A percentile compares a stretch with the other conserved stretches of the same genome.
Evolutionary conservation across 1,140 invertebrate genomes (phyloP).

Genomic region (Riptortus pedestris): DNA sequence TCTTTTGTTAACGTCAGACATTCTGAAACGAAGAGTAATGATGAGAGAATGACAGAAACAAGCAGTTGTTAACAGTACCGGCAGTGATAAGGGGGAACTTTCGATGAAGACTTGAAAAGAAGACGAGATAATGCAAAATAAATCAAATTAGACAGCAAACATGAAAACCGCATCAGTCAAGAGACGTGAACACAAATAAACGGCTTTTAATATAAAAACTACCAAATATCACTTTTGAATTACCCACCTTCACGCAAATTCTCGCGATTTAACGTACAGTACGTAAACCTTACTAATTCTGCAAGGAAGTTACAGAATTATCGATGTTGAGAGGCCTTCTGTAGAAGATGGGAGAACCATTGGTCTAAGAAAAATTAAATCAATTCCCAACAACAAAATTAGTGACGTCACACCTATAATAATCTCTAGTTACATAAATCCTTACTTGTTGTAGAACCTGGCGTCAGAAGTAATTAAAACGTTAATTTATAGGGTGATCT

Average conservation of each 20-base stretch:
- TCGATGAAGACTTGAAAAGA: neutral
- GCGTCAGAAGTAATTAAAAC: too few species aligned
- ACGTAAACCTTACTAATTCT: too few species aligned
- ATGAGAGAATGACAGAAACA: neutral
- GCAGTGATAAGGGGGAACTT: neutral
- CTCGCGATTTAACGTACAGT: constrained; percentile 6
- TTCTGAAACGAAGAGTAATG: neutral
- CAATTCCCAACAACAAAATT: too few species aligned
- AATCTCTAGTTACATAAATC: too few species aligned
- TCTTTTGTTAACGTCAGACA: constrained; percentile 6
- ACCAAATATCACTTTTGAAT: neutral
- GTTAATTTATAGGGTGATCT: too few species aligned
- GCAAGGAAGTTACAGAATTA: too few species aligned
- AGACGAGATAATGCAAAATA: neutral
- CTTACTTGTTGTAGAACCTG: too few species aligned
- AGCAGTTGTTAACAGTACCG: neutral
- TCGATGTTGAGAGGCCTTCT: too few species aligned
- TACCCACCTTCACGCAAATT: constrained; percentile 8
- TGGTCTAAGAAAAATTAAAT: too few species aligned
- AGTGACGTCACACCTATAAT: too few species aligned
- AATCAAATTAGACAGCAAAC: neutral
- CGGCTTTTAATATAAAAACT: neutral
- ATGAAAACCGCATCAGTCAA: neutral
- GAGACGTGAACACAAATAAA: neutral
- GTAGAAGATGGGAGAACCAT: too few species aligned